Percentiles rank a stretch among this genome's conserved stretches.
phyloP scores from a whole-genome alignment of 2,888 invertebrate genomes.

The Achlya flavicornis region DNA sequence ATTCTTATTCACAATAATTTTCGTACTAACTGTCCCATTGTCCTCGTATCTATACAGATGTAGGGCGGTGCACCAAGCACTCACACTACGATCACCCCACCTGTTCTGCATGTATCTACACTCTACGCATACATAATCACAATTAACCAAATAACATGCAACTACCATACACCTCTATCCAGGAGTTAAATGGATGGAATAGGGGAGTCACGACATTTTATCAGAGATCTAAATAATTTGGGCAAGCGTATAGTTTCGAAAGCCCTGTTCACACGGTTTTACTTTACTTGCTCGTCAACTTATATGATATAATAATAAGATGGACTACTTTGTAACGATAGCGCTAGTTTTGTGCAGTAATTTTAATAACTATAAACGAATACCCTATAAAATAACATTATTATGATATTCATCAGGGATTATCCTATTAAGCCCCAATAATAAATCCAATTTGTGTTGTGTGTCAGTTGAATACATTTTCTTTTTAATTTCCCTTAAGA shows the following conservation, averaged over 20 bases:
- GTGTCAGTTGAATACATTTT: too few relatives aligned
- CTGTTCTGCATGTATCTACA: slow-evolving; percentile 46
- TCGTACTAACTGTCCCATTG: slow-evolving; percentile 36
- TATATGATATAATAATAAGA: neutral
- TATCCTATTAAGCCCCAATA: too few relatives aligned
- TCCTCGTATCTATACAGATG: slow-evolving; percentile 37
- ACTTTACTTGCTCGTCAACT: slow-evolving; percentile 36
- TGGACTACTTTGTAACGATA: neutral
- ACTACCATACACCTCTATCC: slow-evolving; percentile 32
- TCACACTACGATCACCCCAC: slow-evolving; percentile 50
- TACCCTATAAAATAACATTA: too few relatives aligned
- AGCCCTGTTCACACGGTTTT: slow-evolving; percentile 49
- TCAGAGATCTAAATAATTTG: slow-evolving; percentile 45
- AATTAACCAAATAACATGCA: slow-evolving; percentile 42
- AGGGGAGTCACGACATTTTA: slow-evolving; percentile 31
- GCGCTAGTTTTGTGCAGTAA: neutral
- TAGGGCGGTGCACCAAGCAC: slow-evolving; percentile 49
- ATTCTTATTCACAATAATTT: slow-evolving; percentile 24
- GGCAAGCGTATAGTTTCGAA: slow-evolving; percentile 35
- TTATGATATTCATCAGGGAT: too few relatives aligned
- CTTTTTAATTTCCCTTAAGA: slow-evolving; percentile 6
- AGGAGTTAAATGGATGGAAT: slow-evolving; percentile 24
- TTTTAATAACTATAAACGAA: too few relatives aligned
- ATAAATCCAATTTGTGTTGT: too few relatives aligned
- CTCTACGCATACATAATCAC: slow-evolving; percentile 51